Evolutionary conservation across 2,113 vertebrate genomes (phyloP).

Genomic region (Rhinichthys klamathensis): DNA sequence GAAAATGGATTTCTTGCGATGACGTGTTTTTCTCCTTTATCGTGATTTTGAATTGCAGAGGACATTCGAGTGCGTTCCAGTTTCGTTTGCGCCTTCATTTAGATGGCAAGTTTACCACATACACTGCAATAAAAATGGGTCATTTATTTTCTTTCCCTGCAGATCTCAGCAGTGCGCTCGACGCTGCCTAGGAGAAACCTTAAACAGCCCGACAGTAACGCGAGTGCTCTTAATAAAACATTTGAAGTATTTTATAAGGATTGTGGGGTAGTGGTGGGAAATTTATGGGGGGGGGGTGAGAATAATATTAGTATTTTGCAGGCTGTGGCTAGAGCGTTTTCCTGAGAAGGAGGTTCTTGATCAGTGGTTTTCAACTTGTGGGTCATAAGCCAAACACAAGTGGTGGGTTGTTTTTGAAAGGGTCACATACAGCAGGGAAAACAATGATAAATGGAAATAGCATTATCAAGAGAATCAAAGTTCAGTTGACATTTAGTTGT

Average conservation of each 20-base stretch:
- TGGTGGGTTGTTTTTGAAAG: not conserved
- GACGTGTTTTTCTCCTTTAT: conserved; percentile 7
- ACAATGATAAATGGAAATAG: not conserved
- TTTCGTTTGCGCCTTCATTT: conserved; percentile 51
- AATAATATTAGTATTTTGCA: conserved; percentile 35
- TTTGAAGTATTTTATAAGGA: conserved; percentile 21
- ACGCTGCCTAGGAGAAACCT: conserved; percentile 41
- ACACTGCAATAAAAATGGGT: conserved; percentile 60
- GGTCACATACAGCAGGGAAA: not conserved
- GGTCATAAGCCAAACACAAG: conserved; percentile 2
- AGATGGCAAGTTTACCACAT: conserved; percentile 53
- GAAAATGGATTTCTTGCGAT: conserved; percentile 53
- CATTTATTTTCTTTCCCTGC: conserved; percentile 61
- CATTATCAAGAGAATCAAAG: not conserved
- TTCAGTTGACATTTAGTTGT: not conserved
- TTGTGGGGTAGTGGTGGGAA: conserved; percentile 16
- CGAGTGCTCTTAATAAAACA: conserved; percentile 32
- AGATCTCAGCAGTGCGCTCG: conserved; percentile 43
- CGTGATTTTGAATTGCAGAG: not conserved
- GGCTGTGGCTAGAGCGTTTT: not conserved
- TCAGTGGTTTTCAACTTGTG: not conserved
- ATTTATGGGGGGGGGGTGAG: conserved; percentile 29
- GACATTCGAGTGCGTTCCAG: not conserved
- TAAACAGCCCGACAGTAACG: conserved; percentile 30
- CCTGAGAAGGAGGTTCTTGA: conserved; percentile 2